A percentile compares a stretch with the other conserved stretches of the same genome.
These are phyloP conservation scores for Drosophila nr. perissopoda DNA, from an alignment of 2,888 invertebrate genomes.

Conservation along the genomic window DNA sequence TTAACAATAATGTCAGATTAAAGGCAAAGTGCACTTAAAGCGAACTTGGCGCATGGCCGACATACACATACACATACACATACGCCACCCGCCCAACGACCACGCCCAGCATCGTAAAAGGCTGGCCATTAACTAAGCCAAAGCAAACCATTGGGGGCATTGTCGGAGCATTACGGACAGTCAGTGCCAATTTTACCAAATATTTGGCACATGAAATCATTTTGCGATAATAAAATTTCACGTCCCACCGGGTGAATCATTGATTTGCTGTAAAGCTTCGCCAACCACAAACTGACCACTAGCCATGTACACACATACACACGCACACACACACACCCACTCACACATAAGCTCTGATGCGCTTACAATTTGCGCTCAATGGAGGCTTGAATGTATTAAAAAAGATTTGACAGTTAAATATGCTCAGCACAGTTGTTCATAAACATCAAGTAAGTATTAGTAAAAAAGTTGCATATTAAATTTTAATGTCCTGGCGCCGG, in stretches of 20 bases:
- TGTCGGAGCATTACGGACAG: slow-evolving; percentile 30
- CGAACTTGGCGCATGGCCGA: slow-evolving; percentile 48
- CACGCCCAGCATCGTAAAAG: slow-evolving; percentile 56
- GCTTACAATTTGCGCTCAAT: slow-evolving; percentile 42
- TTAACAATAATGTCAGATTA: slow-evolving; percentile 60
- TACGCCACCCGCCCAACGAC: slow-evolving; percentile 45
- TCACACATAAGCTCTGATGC: neutral
- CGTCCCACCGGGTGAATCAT: slow-evolving; percentile 60
- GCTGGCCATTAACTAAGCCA: slow-evolving; percentile 64
- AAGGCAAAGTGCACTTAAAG: slow-evolving; percentile 72
- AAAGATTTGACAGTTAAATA: slow-evolving; percentile 23
- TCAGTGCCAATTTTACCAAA: slow-evolving; percentile 69
- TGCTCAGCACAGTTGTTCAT: slow-evolving; percentile 17
- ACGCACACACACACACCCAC: neutral
- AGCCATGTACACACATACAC: neutral
- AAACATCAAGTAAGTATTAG: slow-evolving; percentile 15
- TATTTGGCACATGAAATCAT: slow-evolving; percentile 81
- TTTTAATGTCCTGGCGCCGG: slow-evolving; percentile 3
- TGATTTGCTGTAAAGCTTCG: slow-evolving; percentile 74
- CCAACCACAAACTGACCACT: slow-evolving; percentile 48
- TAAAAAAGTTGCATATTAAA: slow-evolving; percentile 16
- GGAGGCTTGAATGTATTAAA: slow-evolving; percentile 35
- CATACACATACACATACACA: slow-evolving; percentile 62
- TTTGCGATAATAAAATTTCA: slow-evolving; percentile 74
- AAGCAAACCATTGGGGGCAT: slow-evolving; percentile 51